Conservation (phyloP, 2,888 invertebrate species). For the Agrenia bidenticulata region DNA sequence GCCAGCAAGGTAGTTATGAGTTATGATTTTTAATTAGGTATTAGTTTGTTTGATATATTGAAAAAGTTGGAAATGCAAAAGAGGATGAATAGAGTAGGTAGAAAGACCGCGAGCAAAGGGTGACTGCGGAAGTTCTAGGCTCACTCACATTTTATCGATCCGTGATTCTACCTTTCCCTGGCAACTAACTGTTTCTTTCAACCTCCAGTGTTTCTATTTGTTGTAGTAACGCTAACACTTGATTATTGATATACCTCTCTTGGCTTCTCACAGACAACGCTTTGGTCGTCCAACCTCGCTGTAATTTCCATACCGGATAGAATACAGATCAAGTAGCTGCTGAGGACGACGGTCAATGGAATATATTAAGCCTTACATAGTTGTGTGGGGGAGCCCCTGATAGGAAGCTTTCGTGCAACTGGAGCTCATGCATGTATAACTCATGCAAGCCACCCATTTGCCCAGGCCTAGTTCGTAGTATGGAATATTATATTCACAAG, state of each 20-base stretch:
- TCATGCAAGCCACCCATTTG: no score
- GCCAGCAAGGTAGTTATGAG: no score
- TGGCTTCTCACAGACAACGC: not conserved
- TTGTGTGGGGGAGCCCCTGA: not conserved
- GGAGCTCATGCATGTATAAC: not conserved
- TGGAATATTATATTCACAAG: no score
- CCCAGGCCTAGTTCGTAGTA: no score
- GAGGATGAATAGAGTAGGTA: not conserved
- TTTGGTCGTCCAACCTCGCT: not conserved
- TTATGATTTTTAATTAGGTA: no score
- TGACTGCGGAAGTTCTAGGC: conserved; percentile 31
- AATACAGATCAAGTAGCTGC: not conserved
- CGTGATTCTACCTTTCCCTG: conserved; percentile 29
- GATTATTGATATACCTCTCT: not conserved
- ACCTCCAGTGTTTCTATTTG: conserved; percentile 30
- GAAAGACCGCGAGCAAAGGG: conserved; percentile 4
- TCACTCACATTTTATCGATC: conserved; percentile 38
- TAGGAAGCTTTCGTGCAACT: not conserved
- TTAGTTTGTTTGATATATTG: no score
- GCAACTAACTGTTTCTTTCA: conserved; percentile 30
- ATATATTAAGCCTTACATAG: not conserved
- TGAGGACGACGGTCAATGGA: not conserved
- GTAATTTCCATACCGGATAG: not conserved
- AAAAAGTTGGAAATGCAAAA: not conserved
- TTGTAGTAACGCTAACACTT: conserved; percentile 27